phyloP scores from a whole-genome alignment of 2,113 vertebrate genomes.

The Aplodontia rufa region DNA sequence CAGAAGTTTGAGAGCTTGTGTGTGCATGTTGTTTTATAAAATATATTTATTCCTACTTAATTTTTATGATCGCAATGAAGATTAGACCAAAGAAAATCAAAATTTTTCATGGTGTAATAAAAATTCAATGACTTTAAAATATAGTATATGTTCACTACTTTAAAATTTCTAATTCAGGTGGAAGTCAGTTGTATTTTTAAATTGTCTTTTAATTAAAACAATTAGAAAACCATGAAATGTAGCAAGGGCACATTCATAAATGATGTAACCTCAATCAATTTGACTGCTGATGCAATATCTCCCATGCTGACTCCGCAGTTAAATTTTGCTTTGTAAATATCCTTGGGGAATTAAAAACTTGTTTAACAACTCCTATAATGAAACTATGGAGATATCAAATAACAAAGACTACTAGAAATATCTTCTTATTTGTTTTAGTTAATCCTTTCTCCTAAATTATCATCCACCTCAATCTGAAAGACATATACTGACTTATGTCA shows the following conservation, averaged over 20 bases:
- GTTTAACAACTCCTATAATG: not conserved
- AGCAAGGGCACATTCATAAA: not conserved
- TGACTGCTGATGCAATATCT: not conserved
- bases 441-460: not conserved
- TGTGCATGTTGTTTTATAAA: not conserved
- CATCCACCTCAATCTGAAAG: not conserved
- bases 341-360: not conserved
- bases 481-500: not conserved
- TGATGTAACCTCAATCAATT: not conserved
- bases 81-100: not conserved
- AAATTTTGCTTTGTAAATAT: not conserved
- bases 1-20: not conserved
- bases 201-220: not conserved
- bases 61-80: not conserved
- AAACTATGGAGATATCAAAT: not conserved
- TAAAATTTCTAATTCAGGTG: not conserved
- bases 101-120: not conserved
- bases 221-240: not conserved
- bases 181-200: not conserved
- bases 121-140: not conserved
- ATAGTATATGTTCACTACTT: not conserved
- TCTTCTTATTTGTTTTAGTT: conserved; percentile 9
- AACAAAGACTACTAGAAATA: not conserved
- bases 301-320: not conserved
- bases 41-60: not conserved